Base-by-base conservation (phyloP, 2,888 invertebrate genomes). In the Andrena bucephala region DNA sequence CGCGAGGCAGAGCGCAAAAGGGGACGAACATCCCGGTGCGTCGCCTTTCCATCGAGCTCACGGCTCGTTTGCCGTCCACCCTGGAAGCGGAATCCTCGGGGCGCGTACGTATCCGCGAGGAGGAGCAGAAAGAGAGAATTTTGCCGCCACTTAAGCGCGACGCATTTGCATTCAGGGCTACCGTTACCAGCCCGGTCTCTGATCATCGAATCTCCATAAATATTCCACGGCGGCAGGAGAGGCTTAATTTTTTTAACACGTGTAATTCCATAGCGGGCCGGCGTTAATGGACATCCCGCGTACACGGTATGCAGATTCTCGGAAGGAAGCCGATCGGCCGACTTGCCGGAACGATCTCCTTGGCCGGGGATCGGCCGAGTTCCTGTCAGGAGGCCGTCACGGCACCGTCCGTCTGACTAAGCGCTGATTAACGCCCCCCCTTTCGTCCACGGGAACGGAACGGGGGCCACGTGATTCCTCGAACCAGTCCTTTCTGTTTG, bases 81-180 rank as follows among this genome's bases (percentile, higher is more conserved):
- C 24, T 63, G 81, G 77, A 86, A 79, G 48, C 8, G 69, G 71
- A 27, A 48, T 27, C 48, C 70, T 31, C 88, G 87, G 87, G 83
- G 79, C 74, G 87, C 60, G 86, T 83, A 81, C 80, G 85, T 83
- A 74, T 83, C 48, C 36, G 36, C 31, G 16, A 33, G 42, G n/a
- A 57, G 42, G 42, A 42, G 42, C 13, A 42, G 42, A 42, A 42
- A 16, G 59, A 59, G 79, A 87, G 87, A 86, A 74, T 80, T 77
- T 88, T 85, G 88, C 86, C 87, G 91, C 29, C 90, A 91, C 90
- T 91, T 91, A 89, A 90, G 89, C 86, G 88, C 83, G 88, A 87
- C 89, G 88, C 91, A 93, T 93, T 93, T 92, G 90, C 92, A 92
- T 92, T 91, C 87, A 84, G 84, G 87, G 92, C 92, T 92, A 92